Base-by-base conservation (phyloP, 2,888 invertebrate genomes). In the Drosophila austrosaltans region DNA sequence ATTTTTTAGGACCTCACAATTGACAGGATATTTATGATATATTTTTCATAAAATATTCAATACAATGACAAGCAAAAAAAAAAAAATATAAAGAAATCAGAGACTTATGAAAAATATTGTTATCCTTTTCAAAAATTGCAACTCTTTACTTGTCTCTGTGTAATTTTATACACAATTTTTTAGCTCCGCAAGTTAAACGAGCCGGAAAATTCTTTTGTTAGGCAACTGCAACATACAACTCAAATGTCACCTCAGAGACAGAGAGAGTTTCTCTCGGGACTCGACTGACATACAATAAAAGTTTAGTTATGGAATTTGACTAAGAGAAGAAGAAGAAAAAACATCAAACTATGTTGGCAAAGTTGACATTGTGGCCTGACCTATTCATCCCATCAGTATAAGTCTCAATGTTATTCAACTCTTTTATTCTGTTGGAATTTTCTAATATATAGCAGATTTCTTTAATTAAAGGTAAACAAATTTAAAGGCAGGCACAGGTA, bases 401-500 rank as follows among this genome's bases (percentile, higher is more conserved):
- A 48, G 22, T 22, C 48, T 40, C 4, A 30, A 30, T 28, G 28
- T 28, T 28, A 3, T 28, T 28, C 4, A 3, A 16, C 16, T 16
- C 4, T 28, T 30, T 30, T 6, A 30, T 30, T 30, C 5, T 30
- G 32, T 3, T 32, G 5, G 32, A 32, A 32, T 63, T 66, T 67
- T 39, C 39, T 36, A 61, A 62, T 66, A 30, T 36, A 42, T 60
- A 16, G 16, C 66, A 36, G 73, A 39, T 56, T 25, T 63, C 75
- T 69, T 59, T 84, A 79, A 84, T 84, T 81, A 69, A 65, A 75
- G 68, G 66, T 58, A 83, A 80, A 82, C 68, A 83, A 65, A 12
- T 53, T 42, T 30, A 59, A 58, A 66, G 62, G 58, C 63, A 70
- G 62, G 57, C 3, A 57, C 36, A 57, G 30, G 39, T 36, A 65